A percentile compares a stretch with the other conserved stretches of the same genome.
Evolutionary conservation across 2,797 vertebrate species (phyloP).

Genomic region (Phyllotis vaccarum): DNA sequence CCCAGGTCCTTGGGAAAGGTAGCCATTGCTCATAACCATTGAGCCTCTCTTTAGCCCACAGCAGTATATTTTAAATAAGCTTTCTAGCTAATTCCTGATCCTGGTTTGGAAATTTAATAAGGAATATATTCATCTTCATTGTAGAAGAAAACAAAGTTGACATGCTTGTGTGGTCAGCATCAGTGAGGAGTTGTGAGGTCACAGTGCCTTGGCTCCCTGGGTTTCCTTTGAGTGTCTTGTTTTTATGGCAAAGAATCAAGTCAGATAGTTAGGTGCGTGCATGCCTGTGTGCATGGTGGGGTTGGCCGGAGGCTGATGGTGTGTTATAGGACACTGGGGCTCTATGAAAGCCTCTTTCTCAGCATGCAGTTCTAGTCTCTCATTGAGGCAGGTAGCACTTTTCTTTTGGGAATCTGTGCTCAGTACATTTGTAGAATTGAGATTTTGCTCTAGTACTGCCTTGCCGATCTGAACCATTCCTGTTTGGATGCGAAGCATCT

Average conservation of each 20-base stretch:
- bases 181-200: neutral
- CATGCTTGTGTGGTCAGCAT: neutral
- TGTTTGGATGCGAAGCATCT: neutral
- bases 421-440: conserved; percentile 11
- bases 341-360: neutral
- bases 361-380: conserved; percentile 2
- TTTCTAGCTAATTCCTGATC: neutral
- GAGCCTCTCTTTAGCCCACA: neutral
- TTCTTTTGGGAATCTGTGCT: conserved; percentile 21
- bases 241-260: conserved; percentile 3
- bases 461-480: neutral
- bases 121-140: conserved; percentile 8
- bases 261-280: neutral
- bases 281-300: neutral
- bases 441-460: neutral
- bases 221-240: neutral
- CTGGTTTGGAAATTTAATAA: conserved; percentile 2
- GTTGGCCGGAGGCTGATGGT: neutral
- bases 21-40: neutral
- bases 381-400: neutral
- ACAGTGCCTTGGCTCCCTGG: neutral
- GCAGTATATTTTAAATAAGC: neutral
- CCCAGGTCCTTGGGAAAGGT: neutral
- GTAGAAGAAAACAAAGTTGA: conserved; percentile 26
- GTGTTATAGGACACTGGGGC: neutral